Base-by-base conservation (phyloP, 2,113 vertebrate genomes). In the Tylochromis polylepis region DNA sequence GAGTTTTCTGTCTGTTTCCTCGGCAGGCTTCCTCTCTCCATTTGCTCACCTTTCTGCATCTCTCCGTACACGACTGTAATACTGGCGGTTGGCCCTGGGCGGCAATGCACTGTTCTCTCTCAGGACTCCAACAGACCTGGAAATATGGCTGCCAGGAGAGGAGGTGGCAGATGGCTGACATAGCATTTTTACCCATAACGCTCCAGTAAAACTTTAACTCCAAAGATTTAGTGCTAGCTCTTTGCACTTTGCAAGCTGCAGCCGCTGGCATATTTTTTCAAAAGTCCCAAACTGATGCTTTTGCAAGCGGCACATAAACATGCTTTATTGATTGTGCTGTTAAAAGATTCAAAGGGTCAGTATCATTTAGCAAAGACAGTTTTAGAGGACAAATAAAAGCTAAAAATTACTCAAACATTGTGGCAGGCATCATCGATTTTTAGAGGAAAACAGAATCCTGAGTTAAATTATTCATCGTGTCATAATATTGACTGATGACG, bases 141-240 rank as follows among this genome's bases (percentile, higher is more conserved):
- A 99, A 99, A 98, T 99, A 99, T 97, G 98, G 97, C 98, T 97
- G 97, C 97, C 97, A 97, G 96, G 97, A 98, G 97, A 97, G 97
- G 97, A 97, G 97, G 97, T 98, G 98, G 98, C 99, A 99, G 98
- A 99, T 98, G 98, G 99, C 99, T 99, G 98, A 99, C 98, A 97
- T 97, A 97, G 98, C 98, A 98, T 98, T 99, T 99, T 99, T 98
- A 97, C 97, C 97, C 98, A 98, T 98, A 99, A 99, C 97, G 97
- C 97, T 97, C 97, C 97, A 98, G 98, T 99, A 99, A 99, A 99
- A 99, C 98, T 99, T 99, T 98, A 98, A 97, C 97, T 97, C 96
- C 87, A 95, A 97, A 98, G 99, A 99, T 99, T 99, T 99, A 99
- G 96, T 98, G 97, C 95, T 94, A 97, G 97, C 94, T 96, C 96